These are phyloP conservation scores for Yasuhikotakia modesta DNA, from an alignment of 2,797 vertebrate species.

Conservation along the genomic window DNA sequence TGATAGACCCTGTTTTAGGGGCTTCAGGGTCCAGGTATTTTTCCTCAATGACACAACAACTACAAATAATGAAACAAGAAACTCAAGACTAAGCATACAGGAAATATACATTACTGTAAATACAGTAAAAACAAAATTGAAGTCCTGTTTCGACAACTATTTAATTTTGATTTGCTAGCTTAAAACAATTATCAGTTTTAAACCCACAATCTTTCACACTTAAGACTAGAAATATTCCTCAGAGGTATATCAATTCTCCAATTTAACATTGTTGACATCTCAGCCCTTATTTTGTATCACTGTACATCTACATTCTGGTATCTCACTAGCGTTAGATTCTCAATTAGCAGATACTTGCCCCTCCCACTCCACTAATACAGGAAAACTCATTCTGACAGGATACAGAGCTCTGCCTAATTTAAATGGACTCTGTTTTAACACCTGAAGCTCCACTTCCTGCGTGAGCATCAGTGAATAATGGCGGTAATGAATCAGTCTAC, in stretches of 20 bases:
- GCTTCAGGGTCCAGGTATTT: not conserved
- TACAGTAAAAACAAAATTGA: too few relatives aligned
- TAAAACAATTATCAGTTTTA: not conserved
- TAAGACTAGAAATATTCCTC: too few relatives aligned
- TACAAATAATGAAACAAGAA: not conserved
- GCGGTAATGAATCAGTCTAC: constrained; percentile 48
- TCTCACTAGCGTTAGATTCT: not conserved
- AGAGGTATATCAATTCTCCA: too few relatives aligned
- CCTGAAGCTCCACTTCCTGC: not conserved
- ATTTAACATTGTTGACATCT: too few relatives aligned
- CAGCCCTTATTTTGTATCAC: not conserved
- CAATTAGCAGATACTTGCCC: constrained; percentile 3
- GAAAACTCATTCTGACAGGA: constrained; percentile 32
- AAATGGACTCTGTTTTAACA: constrained; percentile 34
- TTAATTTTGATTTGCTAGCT: not conserved
- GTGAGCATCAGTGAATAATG: constrained; percentile 42
- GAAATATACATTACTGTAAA: too few relatives aligned
- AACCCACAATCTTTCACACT: too few relatives aligned
- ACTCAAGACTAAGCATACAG: not conserved
- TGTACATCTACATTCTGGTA: not conserved
- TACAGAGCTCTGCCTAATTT: constrained; percentile 48
- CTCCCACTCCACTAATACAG: not conserved
- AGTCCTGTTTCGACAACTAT: not conserved
- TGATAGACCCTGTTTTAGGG: not conserved
- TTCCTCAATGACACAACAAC: not conserved